Base-by-base conservation (phyloP, 2,797 vertebrate species). In the Megaceryle alcyon region DNA sequence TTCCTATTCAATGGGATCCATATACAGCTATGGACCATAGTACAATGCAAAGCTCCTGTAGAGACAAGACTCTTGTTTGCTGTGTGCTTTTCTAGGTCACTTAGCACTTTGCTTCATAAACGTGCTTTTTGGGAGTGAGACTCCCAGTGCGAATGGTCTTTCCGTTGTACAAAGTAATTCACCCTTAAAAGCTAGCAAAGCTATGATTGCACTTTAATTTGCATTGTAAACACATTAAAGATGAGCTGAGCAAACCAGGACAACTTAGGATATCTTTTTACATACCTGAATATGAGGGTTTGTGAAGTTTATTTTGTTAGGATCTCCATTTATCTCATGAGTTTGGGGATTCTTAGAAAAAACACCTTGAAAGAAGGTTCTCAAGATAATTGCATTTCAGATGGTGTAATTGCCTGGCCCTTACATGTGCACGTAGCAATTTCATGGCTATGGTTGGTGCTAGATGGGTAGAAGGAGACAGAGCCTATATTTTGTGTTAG, bases 81-180 rank as follows among this genome's bases (percentile, higher is more conserved):
- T 96, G 96, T 97, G 97, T 97, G 81, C 88, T 97, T 97, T 98
- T 97, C 97, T 86, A 96, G 97, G 96, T 96, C 96, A 94, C 51
- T 81, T 94, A 96, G 88, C 70, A 35, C 90, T 89, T 82, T 90
- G 93, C 94, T 94, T 96, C 87, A 83, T n/a, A 91, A 92, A 94
- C 14, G 49, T 94, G 86, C 96, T 97, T 97, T 94, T 97, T 90
- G 82, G 95, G 79, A 94, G 82, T 51, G 73, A 90, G 95, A 81
- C 91, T 96, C 84, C 92, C 78, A 64, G 91, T 95, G 94, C 65
- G 95, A 93, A 79, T 94, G 95, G 92, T 92, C 94, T 96, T 95
- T 84, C 76, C 77, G 48, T 96, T 97, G 94, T 96, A 66, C 53
- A 77, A 91, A 92, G 71, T 68, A 97, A 97, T 82, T 97, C 97